phyloP scores from a whole-genome alignment of 2,113 vertebrate species.

The Sturnus vulgaris region DNA sequence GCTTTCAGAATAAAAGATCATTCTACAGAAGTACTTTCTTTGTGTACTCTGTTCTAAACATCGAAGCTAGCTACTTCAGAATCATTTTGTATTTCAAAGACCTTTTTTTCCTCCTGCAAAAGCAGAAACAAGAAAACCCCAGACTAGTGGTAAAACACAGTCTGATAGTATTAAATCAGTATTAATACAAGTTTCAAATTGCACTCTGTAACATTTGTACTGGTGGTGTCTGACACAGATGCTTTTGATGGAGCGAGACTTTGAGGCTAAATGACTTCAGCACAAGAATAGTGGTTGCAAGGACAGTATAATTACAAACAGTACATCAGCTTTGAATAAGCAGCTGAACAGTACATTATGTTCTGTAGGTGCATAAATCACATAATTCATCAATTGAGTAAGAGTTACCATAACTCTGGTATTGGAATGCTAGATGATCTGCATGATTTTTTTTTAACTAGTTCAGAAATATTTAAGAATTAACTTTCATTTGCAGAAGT shows the following conservation, averaged over 20 bases:
- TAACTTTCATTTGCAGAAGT: not conserved
- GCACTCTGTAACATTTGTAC: not conserved
- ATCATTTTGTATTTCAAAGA: not conserved
- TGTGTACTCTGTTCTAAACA: not conserved
- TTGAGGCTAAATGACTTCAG: not conserved
- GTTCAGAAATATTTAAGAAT: not conserved
- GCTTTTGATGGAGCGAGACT: not conserved
- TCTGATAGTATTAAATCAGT: not conserved
- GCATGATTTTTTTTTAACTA: not conserved
- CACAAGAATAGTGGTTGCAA: not conserved
- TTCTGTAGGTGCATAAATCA: not conserved
- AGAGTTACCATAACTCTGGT: not conserved
- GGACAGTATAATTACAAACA: not conserved
- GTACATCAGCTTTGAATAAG: not conserved
- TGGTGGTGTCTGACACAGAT: not conserved
- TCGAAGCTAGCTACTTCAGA: not conserved
- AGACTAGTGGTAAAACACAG: not conserved
- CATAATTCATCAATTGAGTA: not conserved
- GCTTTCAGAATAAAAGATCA: not conserved
- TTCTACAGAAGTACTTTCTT: not conserved
- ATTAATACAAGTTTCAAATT: not conserved
- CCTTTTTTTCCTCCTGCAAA: not conserved
- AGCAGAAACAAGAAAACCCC: not conserved
- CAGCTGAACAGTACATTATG: not conserved
- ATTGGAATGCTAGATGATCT: not conserved